Evolutionary conservation across 92 coral and sea anemone genomes (phyloP), one percentile per base, ranked within the genome.

Genomic region (Epizoanthus fatuus): DNA sequence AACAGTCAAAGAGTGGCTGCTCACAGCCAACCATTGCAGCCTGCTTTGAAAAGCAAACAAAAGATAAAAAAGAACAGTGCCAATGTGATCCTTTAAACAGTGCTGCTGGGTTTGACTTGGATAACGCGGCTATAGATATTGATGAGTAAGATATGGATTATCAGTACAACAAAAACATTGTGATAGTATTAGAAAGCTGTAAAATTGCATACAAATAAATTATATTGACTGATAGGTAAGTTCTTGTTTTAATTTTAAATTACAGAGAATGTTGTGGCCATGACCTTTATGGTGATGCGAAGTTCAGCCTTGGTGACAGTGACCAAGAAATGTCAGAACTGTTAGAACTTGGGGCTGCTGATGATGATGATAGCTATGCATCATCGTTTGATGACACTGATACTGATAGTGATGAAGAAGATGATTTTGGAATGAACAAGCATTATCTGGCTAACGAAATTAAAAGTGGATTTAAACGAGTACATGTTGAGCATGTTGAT

Each of bases 351-450:
- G 81, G 81, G 70, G 81, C 53, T 83, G 51, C n/a, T 86, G 81
- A 71, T 63, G 40, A 69, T 37, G 87, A 83, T 69, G 87, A 83
- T 72, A 67, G 79, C 17, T 83, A 83, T 75, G 39, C 92, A 75
- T 88, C 88, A 12, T 88, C 92, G 38, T 88, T 88, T 83, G 57
- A 73, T 88, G 91, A 88, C 1, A 13, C 87, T 52, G 93, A 72
- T 13, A 90, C 86, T 42, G 83, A 85, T n/a, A 66, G 56, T 71
- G 90, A 85, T 59, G 87, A 74, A 64, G 57, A 84, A 84, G 93
- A 89, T 84, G 93, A 89, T n/a, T 80, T 90, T 90, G 79, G 87
- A 37, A 37, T 80, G 0, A 37, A 25, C 74, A 90, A 16, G 78
- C 32, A 90, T 51, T 53, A 71, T 90, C 63, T 90, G 14, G 87